Evolutionary conservation across 1,140 invertebrate species (phyloP).

Genomic region (Harpegnathos saltator): DNA sequence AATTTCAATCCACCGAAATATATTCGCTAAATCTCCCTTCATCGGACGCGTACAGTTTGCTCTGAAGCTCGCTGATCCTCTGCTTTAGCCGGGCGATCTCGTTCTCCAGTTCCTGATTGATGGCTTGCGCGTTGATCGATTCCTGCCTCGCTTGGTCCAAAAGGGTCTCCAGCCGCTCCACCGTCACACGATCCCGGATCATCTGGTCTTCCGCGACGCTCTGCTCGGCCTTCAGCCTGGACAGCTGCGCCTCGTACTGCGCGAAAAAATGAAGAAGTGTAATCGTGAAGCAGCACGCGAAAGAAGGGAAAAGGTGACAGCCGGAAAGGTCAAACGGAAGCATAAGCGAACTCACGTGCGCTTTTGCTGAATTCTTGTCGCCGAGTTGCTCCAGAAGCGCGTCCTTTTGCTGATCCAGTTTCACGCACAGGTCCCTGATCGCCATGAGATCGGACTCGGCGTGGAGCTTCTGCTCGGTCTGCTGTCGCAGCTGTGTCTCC

Average conservation of each 20-base stretch:
- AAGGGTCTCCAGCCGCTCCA: constrained; percentile 85
- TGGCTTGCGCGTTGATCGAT: constrained; percentile 84
- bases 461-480: constrained; percentile 79
- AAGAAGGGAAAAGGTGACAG: background rate
- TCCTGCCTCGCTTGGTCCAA: constrained; percentile 86
- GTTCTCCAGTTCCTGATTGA: constrained; percentile 86
- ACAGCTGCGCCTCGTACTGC: constrained; percentile 83
- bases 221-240: constrained; percentile 80
- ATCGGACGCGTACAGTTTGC: constrained; percentile 85
- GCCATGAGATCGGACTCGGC: constrained; percentile 84
- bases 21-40: background rate
- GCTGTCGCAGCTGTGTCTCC: constrained; percentile 85
- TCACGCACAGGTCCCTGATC: constrained; percentile 86
- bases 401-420: constrained; percentile 87
- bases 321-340: background rate
- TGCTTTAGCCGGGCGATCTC: constrained; percentile 84
- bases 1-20: too few species aligned
- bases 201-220: constrained; percentile 83
- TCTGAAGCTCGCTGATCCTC: constrained; percentile 84
- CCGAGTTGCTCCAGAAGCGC: constrained; percentile 81
- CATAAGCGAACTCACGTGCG: constrained; percentile 77
- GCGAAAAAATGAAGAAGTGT: constrained; percentile 34
- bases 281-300: background rate
- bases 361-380: constrained; percentile 80
- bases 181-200: constrained; percentile 83